A percentile compares a stretch with the other conserved stretches of the same genome.
These are phyloP conservation scores for Toxotes chatareus DNA, from an alignment of 2,113 vertebrate species.

Conservation along the genomic window DNA sequence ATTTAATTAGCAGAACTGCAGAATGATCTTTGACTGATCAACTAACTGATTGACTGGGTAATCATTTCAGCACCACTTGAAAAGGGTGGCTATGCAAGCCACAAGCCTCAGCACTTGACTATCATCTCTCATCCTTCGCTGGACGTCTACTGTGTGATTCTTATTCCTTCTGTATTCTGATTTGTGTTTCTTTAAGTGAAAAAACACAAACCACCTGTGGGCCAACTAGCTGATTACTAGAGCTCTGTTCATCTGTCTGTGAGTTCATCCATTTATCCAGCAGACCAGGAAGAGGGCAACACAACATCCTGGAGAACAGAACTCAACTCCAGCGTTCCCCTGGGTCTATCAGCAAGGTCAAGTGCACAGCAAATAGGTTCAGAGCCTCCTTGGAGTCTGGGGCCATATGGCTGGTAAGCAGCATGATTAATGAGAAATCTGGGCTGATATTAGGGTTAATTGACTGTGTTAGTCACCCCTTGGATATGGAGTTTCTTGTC, in stretches of 20 bases:
- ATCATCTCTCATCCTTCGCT: background rate
- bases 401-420: conserved; percentile 63
- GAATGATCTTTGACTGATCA: background rate
- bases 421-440: conserved; percentile 73
- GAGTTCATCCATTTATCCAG: conserved; percentile 20
- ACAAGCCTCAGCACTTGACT: background rate
- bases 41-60: background rate
- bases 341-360: conserved; percentile 60
- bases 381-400: conserved; percentile 61
- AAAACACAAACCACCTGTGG: conserved; percentile 25
- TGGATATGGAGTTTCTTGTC: conserved; percentile 26
- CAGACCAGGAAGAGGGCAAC: conserved; percentile 20
- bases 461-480: conserved; percentile 58
- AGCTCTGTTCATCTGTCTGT: conserved; percentile 11
- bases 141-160: background rate
- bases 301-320: conserved; percentile 39
- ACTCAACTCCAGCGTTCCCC: conserved; percentile 24
- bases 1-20: no score
- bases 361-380: conserved; percentile 63
- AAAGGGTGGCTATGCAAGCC: background rate
- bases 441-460: conserved; percentile 61
- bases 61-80: background rate
- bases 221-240: background rate
- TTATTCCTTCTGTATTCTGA: background rate
- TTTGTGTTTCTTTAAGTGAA: conserved; percentile 5